Conservation (phyloP, 2,113 vertebrate genomes). For the Scomber japonicus region DNA sequence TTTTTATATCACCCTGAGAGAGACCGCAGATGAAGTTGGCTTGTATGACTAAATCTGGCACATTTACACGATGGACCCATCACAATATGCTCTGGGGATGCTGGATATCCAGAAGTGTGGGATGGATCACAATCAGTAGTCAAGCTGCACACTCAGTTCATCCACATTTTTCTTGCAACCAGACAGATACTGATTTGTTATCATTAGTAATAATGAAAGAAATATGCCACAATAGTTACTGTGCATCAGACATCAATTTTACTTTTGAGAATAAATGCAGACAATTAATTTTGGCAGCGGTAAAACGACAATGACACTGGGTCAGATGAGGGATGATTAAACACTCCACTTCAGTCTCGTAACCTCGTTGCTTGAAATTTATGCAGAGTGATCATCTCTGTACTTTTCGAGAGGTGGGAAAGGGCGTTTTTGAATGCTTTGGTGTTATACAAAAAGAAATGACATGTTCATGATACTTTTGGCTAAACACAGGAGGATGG, state of each 20-base stretch:
- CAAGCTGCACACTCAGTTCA: constrained; percentile 29
- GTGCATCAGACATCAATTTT: constrained; percentile 63
- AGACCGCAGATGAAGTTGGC: no score
- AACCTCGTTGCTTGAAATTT: constrained; percentile 64
- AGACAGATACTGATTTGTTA: constrained; percentile 62
- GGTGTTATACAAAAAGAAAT: constrained; percentile 69
- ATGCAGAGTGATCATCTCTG: constrained; percentile 71
- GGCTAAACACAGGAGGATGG: constrained; percentile 59
- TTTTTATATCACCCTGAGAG: no score
- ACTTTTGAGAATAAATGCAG: constrained; percentile 70
- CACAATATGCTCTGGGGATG: not conserved
- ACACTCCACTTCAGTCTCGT: constrained; percentile 65
- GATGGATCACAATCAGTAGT: constrained; percentile 44
- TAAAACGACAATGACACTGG: constrained; percentile 75
- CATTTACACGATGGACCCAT: no score
- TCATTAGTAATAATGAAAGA: constrained; percentile 64
- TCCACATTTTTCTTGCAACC: constrained; percentile 35
- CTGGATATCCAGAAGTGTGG: constrained; percentile 8
- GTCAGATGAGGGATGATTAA: constrained; percentile 77
- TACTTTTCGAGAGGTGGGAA: constrained; percentile 45
- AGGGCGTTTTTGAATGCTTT: constrained; percentile 56
- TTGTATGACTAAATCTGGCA: no score
- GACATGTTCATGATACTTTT: constrained; percentile 64
- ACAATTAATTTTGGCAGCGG: constrained; percentile 67
- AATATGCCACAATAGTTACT: constrained; percentile 53